Conservation (phyloP, 1,140 invertebrate species). For the Megalonaias nervosa region DNA sequence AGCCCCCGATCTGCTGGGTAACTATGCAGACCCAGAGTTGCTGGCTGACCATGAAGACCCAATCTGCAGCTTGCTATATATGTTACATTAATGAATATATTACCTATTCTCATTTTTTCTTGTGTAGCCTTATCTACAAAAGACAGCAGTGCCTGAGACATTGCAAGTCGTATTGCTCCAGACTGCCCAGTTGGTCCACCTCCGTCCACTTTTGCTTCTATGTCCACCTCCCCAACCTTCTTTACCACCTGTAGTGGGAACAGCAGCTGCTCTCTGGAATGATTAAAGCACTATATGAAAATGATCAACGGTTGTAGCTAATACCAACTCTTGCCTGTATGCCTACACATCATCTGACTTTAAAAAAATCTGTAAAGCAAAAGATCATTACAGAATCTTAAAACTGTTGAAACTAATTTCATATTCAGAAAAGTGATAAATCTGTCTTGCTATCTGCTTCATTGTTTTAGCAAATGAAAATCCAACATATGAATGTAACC, state of each 20-base stretch:
- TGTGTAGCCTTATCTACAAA: conserved; percentile 85
- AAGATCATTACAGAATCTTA: no score
- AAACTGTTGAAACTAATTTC: no score
- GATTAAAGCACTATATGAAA: conserved; percentile 4
- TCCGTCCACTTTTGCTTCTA: conserved; percentile 83
- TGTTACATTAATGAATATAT: conserved; percentile 39
- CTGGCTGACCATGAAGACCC: no score
- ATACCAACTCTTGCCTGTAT: background rate
- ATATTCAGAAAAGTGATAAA: no score
- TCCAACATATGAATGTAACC: no score
- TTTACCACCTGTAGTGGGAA: conserved; percentile 89
- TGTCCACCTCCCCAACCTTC: conserved; percentile 85
- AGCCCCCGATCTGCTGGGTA: no score
- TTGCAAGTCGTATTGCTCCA: conserved; percentile 88
- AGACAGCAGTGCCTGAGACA: conserved; percentile 83
- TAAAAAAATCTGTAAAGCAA: no score
- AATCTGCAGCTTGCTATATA: no score
- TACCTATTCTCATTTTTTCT: conserved; percentile 90
- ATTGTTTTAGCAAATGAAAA: no score
- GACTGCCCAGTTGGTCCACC: conserved; percentile 83
- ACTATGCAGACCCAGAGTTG: no score
- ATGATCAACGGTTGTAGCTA: background rate
- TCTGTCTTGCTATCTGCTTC: no score
- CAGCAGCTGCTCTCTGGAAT: conserved; percentile 78
- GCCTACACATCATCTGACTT: background rate